phyloP scores from a whole-genome alignment of 2,113 vertebrate genomes.

The Alligator sinensis region DNA sequence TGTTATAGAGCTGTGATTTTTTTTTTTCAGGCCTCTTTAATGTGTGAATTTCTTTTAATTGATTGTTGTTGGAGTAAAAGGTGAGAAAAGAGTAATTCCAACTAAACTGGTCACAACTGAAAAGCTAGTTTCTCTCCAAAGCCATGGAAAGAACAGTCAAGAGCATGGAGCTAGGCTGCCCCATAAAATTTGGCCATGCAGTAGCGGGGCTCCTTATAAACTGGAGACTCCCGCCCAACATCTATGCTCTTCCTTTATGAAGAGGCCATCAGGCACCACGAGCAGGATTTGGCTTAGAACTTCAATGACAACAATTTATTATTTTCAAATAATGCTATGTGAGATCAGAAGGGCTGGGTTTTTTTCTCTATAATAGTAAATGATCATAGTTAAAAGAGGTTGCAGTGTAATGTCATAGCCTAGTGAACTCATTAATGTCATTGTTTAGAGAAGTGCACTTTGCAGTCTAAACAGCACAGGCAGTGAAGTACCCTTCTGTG shows the following conservation, averaged over 20 bases:
- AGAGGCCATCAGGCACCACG: rapidly evolving
- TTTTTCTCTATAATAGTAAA: not conserved
- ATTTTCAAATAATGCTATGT: not conserved
- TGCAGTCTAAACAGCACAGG: not conserved
- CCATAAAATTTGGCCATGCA: not conserved
- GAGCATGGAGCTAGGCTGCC: not conserved
- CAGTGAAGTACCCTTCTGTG: not conserved
- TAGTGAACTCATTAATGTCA: not conserved
- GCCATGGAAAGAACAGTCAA: not conserved
- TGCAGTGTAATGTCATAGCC: not conserved
- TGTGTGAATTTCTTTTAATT: not conserved
- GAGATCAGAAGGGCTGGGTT: not conserved
- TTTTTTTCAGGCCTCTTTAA: not conserved
- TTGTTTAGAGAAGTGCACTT: not conserved
- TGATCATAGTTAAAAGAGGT: not conserved
- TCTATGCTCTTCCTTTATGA: not conserved
- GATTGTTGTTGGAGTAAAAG: not conserved
- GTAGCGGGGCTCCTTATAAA: not conserved
- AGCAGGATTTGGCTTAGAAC: not conserved
- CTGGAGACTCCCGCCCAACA: not conserved
- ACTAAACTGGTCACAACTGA: not conserved
- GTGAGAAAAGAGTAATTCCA: not conserved
- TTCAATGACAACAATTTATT: not conserved
- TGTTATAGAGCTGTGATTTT: not conserved
- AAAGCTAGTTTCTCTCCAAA: not conserved